Evolutionary conservation across 2,888 invertebrate genomes (phyloP).

Genomic region (Exephanes ischioxanthus): DNA sequence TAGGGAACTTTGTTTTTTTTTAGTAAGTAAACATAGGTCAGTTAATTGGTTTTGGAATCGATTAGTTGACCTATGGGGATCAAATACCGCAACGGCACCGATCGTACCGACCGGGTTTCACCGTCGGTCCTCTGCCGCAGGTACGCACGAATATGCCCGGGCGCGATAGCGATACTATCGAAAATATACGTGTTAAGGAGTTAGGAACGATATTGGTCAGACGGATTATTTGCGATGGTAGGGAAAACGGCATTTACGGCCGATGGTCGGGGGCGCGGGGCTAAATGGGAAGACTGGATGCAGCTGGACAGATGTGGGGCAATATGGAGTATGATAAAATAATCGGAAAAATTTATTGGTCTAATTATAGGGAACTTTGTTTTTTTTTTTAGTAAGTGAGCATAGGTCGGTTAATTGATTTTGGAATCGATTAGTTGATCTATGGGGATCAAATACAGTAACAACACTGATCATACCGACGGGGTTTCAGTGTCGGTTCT

Average conservation of each 20-base stretch:
- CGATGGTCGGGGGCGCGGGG: neutral
- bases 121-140: neutral
- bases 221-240: neutral
- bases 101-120: conserved; percentile 18
- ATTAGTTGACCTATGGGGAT: conserved; percentile 29
- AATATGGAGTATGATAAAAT: too few species aligned
- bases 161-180: neutral
- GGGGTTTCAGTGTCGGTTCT: neutral
- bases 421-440: too few species aligned
- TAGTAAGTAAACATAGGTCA: too few species aligned
- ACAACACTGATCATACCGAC: conserved; percentile 22
- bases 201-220: neutral
- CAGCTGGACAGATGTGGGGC: too few species aligned
- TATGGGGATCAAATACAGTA: conserved; percentile 62
- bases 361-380: too few species aligned
- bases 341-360: too few species aligned
- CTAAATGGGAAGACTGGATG: too few species aligned
- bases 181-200: conserved; percentile 2
- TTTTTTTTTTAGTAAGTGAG: too few species aligned
- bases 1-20: too few species aligned
- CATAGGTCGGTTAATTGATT: too few species aligned
- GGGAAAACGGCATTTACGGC: neutral
- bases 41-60: too few species aligned
- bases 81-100: conserved; percentile 58
- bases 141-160: neutral